Conservation (phyloP, 2,888 invertebrate genomes). For the Ophion ellenae region DNA sequence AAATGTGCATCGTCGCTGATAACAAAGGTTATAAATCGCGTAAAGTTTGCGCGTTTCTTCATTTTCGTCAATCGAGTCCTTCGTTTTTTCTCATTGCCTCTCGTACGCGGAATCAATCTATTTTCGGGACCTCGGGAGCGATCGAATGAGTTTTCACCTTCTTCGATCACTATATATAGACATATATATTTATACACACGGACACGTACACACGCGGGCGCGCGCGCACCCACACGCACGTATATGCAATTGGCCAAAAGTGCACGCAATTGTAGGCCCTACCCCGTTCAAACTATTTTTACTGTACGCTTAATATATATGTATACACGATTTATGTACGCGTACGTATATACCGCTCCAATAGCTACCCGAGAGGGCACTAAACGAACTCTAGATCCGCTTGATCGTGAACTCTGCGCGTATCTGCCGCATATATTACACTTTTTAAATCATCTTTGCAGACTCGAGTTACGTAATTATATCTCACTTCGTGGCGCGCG, state of each 20-base stretch:
- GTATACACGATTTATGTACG: constrained; percentile 45
- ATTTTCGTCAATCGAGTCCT: constrained; percentile 5
- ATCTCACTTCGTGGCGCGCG: constrained; percentile 13
- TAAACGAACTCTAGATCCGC: constrained; percentile 33
- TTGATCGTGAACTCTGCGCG: constrained; percentile 61
- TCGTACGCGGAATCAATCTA: constrained; percentile 47
- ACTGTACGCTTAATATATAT: constrained; percentile 69
- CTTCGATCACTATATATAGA: constrained; percentile 37
- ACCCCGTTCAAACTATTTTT: constrained; percentile 78
- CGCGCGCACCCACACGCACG: constrained; percentile 6
- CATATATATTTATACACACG: constrained; percentile 22
- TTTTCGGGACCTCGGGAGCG: constrained; percentile 34
- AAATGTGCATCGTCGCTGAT: constrained; percentile 11
- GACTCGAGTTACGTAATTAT: constrained; percentile 62
- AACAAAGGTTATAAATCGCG: constrained; percentile 52
- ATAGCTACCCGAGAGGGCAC: constrained; percentile 47
- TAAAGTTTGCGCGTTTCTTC: constrained; percentile 15
- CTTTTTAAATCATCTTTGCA: constrained; percentile 63
- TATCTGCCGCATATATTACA: constrained; percentile 42
- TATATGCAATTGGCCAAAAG: constrained; percentile 46
- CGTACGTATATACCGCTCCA: constrained; percentile 37
- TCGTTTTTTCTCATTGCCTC: constrained; percentile 3
- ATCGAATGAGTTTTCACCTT: constrained; percentile 48
- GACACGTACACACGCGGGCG: not conserved
- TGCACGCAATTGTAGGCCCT: constrained; percentile 68